Conservation (phyloP, 2,888 invertebrate species). For the Tortrix viridana region DNA sequence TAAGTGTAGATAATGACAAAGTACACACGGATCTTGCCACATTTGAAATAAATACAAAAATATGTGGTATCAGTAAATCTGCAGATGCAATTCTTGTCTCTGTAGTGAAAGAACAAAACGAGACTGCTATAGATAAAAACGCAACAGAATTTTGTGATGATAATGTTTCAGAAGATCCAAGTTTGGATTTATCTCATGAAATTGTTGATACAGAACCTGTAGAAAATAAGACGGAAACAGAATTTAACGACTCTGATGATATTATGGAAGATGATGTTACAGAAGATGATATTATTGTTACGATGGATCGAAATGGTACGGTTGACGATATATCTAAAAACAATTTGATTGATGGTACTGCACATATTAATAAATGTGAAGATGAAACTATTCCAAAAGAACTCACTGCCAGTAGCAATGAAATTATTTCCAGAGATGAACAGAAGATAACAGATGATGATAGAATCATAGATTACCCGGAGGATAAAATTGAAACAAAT, state of each 20-base stretch:
- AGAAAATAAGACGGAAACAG: constrained; percentile 5
- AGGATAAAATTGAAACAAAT: constrained; percentile 11
- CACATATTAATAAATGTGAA: no score
- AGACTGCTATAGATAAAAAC: not conserved
- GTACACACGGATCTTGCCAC: not conserved
- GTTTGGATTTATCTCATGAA: constrained; percentile 19
- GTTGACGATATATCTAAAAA: no score
- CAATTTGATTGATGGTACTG: no score
- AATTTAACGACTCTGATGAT: not conserved
- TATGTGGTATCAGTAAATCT: not conserved
- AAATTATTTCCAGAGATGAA: no score
- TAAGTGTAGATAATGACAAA: not conserved
- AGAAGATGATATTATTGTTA: constrained; percentile 4
- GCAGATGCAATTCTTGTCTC: not conserved
- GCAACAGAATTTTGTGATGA: constrained; percentile 24
- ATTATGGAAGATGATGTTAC: constrained; percentile 2
- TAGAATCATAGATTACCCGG: no score
- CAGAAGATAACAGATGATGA: no score
- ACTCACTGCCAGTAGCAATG: no score
- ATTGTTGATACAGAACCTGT: constrained; percentile 24
- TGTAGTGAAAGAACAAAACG: not conserved
- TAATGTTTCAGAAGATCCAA: constrained; percentile 31
- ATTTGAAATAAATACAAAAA: not conserved
- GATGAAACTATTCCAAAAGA: no score
- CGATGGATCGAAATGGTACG: no score